Base-by-base conservation (phyloP, 2,113 vertebrate species). In the Antechinus flavipes region DNA sequence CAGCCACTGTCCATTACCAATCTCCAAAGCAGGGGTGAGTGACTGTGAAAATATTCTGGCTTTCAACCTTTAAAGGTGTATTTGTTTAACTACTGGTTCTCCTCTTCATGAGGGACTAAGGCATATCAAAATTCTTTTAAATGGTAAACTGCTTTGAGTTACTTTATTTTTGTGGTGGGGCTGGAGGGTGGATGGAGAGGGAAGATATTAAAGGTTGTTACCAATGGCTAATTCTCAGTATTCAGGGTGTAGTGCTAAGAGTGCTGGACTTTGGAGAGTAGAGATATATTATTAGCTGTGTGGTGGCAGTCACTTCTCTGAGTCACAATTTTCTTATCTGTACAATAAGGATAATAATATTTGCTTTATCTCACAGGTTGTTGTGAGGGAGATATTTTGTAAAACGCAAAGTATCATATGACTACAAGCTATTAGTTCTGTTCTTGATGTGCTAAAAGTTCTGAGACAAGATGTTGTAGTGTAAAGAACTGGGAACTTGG, bases 81-180 rank as follows among this genome's bases (percentile, higher is more conserved):
- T 94, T 91, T 91, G 90, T 26, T 47, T 89, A 7, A 23, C 30
- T 24, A 90, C 35, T 35, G 58, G 25, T 58, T 58, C 42, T 76
- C 94, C 47, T 50, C 95, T 89, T 95, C 91, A 89, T 53, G 2
- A 9, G 94, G 76, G 49, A 84, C 90, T 90, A 46, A 23, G 1
- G 30, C 7, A 19, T 84, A 84, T 84, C 68, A 42, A 42, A 84
- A 84, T 42, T 42, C 16, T 84, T 42, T 26, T 84, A 94, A 90
- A 76, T 92, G 95, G 95, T 52, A 58, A 92, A 84, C 0, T 50
- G 42, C 89, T n/a, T 92, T 56, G 55, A 90, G 42, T 93, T 61
- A 93, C 91, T 84, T 94, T 46, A 47, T 42, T 84, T 42, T 84
- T 76, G 12, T 6, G 8, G 35, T 16, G 16, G 68, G 35, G 30